Conservation (phyloP, 1,140 invertebrate species). For the Drosophila auraria region DNA sequence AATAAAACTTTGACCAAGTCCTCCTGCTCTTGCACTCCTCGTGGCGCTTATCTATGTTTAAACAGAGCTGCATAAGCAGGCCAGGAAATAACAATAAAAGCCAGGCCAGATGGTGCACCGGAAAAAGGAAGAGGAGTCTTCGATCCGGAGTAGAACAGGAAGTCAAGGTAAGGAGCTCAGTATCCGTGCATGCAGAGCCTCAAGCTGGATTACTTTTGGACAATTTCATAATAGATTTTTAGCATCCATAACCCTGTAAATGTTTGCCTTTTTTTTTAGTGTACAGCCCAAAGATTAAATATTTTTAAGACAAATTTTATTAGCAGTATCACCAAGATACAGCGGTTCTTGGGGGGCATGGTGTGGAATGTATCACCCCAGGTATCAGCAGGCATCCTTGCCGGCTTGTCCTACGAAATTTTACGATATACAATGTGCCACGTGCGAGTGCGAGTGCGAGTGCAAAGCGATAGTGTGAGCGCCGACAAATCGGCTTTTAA, state of each 20-base stretch:
- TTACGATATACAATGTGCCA: not conserved
- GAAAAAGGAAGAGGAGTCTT: not conserved
- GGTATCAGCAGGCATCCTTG: not conserved
- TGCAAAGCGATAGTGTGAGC: not conserved
- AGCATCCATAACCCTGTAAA: not conserved
- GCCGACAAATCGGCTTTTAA: constrained; percentile 58
- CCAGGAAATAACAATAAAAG: constrained; percentile 17
- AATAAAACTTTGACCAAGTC: constrained; percentile 66
- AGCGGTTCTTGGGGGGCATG: no score
- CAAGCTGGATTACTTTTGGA: no score
- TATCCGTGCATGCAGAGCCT: no score
- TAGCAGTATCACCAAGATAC: constrained; percentile 16
- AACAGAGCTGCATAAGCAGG: constrained; percentile 60
- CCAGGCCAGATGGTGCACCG: not conserved
- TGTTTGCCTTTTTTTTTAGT: not conserved
- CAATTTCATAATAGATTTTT: no score
- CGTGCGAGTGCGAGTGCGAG: not conserved
- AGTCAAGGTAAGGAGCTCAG: no score
- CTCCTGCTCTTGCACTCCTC: not conserved
- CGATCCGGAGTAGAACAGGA: no score
- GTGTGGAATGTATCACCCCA: not conserved
- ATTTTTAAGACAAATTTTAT: constrained; percentile 59
- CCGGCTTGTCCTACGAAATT: not conserved
- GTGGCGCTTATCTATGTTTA: constrained; percentile 72
- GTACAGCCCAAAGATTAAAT: constrained; percentile 15